Evolutionary conservation across 2,888 invertebrate genomes (phyloP).

Genomic region (Agonopterix subpropinquella): DNA sequence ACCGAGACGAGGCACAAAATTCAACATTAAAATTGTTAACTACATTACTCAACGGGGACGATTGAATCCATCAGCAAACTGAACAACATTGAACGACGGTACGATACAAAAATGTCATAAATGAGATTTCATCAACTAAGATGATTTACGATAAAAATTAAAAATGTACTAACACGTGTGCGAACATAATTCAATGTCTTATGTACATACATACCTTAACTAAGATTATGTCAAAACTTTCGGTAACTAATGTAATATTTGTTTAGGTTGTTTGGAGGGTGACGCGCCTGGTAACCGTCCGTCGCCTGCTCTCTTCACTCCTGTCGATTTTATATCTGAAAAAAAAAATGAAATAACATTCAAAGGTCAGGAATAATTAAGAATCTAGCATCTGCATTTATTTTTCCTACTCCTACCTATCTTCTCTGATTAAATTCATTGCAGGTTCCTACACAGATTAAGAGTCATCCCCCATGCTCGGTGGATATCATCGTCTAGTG

Average conservation of each 20-base stretch:
- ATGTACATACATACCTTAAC: conserved; percentile 1
- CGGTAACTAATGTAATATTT: conserved; percentile 49
- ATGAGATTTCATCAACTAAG: conserved; percentile 24
- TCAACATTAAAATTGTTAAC: background rate
- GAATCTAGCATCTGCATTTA: no score
- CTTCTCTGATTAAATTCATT: no score
- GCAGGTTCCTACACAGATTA: no score
- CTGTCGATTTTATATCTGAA: conserved; percentile 61
- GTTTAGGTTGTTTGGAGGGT: conserved; percentile 68
- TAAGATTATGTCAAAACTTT: background rate
- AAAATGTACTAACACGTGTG: no score
- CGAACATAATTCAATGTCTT: background rate
- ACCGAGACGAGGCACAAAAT: conserved; percentile 9
- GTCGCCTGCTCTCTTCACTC: conserved; percentile 63
- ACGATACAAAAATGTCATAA: conserved; percentile 11
- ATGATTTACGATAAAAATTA: background rate
- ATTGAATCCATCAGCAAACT: no score
- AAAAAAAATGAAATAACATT: conserved; percentile 11
- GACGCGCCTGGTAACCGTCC: conserved; percentile 64
- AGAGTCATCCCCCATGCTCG: no score
- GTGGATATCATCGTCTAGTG: no score
- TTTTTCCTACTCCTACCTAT: no score
- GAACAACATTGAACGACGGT: background rate
- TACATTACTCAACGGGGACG: background rate
- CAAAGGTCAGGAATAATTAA: no score